A percentile compares a stretch with the other conserved stretches of the same genome.
These are phyloP conservation scores for Falco berigora DNA, from an alignment of 2,797 vertebrate species.

Conservation along the genomic window DNA sequence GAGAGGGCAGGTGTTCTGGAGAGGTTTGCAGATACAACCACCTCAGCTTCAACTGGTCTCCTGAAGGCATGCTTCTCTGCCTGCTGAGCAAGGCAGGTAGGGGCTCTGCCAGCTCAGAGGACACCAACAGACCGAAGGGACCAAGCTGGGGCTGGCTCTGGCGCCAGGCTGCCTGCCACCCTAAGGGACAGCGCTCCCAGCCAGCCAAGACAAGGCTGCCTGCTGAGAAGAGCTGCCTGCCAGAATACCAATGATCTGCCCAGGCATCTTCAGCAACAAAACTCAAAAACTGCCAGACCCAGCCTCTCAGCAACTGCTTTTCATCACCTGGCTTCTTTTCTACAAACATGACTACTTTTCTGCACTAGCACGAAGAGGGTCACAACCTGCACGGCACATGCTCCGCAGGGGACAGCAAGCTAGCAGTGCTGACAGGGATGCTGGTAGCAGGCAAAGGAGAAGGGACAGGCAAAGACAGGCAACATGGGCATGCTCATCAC, in stretches of 20 bases:
- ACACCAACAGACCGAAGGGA: background rate
- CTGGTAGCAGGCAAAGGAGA: background rate
- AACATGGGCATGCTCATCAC: accelerated
- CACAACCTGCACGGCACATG: accelerated
- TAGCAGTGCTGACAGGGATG: background rate
- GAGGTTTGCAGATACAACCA: background rate
- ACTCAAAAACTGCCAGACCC: background rate
- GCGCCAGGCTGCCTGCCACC: background rate
- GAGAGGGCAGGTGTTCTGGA: background rate
- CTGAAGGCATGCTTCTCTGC: background rate
- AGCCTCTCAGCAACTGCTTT: background rate
- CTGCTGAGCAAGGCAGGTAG: background rate
- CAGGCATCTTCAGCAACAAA: background rate
- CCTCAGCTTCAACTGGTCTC: background rate
- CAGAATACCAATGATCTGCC: background rate
- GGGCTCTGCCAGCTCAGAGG: background rate
- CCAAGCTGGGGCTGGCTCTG: background rate
- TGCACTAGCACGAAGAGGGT: no score
- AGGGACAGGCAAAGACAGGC: background rate
- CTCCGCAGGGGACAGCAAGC: background rate
- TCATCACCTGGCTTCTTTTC: background rate
- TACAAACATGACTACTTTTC: no score
- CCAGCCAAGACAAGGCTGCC: background rate
- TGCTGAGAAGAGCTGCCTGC: background rate
- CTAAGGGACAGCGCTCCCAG: accelerated